A percentile compares a stretch with the other conserved stretches of the same genome.
These are phyloP conservation scores for Caenorhabditis japonica DNA, from an alignment of 2,888 invertebrate genomes.

Conservation along the genomic window DNA sequence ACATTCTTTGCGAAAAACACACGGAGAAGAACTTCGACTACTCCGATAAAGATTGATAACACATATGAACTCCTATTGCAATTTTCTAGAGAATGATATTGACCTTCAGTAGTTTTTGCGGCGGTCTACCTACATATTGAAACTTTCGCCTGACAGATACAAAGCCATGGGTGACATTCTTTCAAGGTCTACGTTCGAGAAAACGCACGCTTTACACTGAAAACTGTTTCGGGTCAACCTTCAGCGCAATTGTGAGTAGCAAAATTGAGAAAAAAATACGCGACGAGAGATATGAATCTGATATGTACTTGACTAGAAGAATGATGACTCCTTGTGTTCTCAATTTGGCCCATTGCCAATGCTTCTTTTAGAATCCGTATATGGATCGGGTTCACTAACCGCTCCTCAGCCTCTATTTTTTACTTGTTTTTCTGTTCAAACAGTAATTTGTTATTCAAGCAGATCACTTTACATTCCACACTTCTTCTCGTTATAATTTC, in stretches of 20 bases:
- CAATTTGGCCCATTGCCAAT: neutral
- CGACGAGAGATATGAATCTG: constrained; percentile 28
- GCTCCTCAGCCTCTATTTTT: constrained; percentile 14
- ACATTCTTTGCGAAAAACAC: no score
- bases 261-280: neutral
- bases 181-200: constrained; percentile 47
- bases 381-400: neutral
- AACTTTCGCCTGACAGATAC: constrained; percentile 29
- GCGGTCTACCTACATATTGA: constrained; percentile 38
- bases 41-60: no score
- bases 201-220: constrained; percentile 26
- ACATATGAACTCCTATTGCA: no score
- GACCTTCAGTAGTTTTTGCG: constrained; percentile 46
- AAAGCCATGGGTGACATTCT: neutral
- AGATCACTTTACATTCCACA: constrained; percentile 46
- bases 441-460: constrained; percentile 52
- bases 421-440: constrained; percentile 38
- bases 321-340: constrained; percentile 9
- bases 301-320: constrained; percentile 33
- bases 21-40: no score
- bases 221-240: constrained; percentile 14
- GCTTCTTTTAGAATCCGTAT: constrained; percentile 6
- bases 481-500: constrained; percentile 46
- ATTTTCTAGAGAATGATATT: neutral
- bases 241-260: constrained; percentile 3